Conservation (phyloP, 1,140 invertebrate species). For the Penaeus chinensis region DNA sequence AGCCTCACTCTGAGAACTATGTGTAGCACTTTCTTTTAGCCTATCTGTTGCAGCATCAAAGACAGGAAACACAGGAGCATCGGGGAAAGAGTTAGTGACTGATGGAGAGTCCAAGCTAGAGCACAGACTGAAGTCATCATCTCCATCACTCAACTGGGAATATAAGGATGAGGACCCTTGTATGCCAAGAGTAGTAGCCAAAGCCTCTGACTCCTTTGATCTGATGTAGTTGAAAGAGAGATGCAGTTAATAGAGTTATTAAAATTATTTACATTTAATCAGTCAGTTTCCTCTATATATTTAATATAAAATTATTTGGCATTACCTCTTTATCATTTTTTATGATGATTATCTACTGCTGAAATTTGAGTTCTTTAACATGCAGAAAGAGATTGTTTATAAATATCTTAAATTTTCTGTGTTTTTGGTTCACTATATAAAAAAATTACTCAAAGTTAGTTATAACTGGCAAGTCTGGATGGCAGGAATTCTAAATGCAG, state of each 20-base stretch:
- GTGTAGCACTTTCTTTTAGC: neutral
- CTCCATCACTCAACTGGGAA: constrained; percentile 43
- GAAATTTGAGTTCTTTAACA: too few relatives aligned
- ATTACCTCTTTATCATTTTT: too few relatives aligned
- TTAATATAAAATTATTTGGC: neutral
- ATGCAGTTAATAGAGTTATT: too few relatives aligned
- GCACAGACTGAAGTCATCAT: constrained; percentile 46
- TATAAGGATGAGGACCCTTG: constrained; percentile 38
- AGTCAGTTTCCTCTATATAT: neutral
- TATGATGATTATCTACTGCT: too few relatives aligned
- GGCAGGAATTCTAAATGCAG: too few relatives aligned
- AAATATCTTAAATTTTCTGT: too few relatives aligned
- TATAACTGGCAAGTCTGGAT: neutral
- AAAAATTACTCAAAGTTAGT: neutral
- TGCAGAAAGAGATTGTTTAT: too few relatives aligned
- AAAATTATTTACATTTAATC: too few relatives aligned
- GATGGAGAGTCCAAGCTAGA: constrained; percentile 29
- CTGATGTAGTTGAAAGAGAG: constrained; percentile 9
- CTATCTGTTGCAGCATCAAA: neutral
- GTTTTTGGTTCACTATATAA: neutral
- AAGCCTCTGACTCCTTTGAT: constrained; percentile 35
- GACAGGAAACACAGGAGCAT: neutral
- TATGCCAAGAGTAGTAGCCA: constrained; percentile 44
- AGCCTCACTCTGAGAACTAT: neutral
- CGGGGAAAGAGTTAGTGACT: neutral